Percentiles rank a stretch among this genome's conserved stretches.
Evolutionary conservation across 2,888 invertebrate species (phyloP).

Genomic region (Diploptera punctata): DNA sequence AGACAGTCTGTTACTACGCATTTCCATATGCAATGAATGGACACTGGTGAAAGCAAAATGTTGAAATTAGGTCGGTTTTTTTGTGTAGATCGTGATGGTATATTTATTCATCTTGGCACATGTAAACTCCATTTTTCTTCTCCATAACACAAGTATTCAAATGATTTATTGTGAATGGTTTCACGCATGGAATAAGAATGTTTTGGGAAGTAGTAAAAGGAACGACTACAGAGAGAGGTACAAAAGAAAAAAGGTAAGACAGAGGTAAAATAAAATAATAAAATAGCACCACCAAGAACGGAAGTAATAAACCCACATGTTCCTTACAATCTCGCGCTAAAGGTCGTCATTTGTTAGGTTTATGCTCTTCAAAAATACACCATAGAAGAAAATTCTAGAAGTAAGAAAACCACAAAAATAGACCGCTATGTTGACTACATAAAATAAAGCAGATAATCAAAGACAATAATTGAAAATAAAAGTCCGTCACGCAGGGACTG

Average conservation of each 20-base stretch:
- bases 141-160: neutral
- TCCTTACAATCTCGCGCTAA: neutral
- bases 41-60: too few relatives aligned
- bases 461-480: too few relatives aligned
- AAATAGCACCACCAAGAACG: neutral
- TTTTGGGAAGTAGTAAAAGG: neutral
- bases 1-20: too few relatives aligned
- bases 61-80: too few relatives aligned
- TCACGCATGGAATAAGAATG: neutral
- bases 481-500: too few relatives aligned
- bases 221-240: neutral
- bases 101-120: neutral
- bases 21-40: too few relatives aligned
- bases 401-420: neutral
- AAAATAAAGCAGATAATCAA: neutral
- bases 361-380: neutral
- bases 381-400: neutral
- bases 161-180: neutral
- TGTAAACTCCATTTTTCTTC: neutral
- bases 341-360: neutral
- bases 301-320: neutral
- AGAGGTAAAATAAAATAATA: neutral
- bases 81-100: too few relatives aligned
- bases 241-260: neutral
- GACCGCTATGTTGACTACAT: neutral